Conservation (phyloP, 1,140 invertebrate species). For the Rhopalosiphum maidis region DNA sequence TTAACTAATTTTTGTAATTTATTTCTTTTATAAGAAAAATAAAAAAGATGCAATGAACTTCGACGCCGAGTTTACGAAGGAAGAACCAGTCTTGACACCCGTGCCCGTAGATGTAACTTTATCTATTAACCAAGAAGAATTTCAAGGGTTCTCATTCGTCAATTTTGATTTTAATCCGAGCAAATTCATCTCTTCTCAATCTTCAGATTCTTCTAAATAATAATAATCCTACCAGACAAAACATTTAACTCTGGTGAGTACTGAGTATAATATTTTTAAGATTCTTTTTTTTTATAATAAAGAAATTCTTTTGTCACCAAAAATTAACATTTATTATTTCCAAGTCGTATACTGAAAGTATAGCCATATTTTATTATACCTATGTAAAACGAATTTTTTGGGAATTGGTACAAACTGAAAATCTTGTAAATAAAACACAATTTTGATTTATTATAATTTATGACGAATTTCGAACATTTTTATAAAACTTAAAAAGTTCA, state of each 20-base stretch:
- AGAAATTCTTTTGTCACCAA: not conserved
- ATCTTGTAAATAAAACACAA: not conserved
- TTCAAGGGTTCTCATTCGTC: conserved; percentile 95
- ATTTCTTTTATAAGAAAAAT: conserved; percentile 79
- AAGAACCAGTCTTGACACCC: conserved; percentile 95
- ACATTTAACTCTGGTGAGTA: conserved; percentile 12
- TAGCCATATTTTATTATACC: not conserved
- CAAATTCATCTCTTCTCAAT: conserved; percentile 59
- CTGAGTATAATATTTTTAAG: not conserved
- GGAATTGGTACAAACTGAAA: not conserved
- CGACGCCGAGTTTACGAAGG: conserved; percentile 98
- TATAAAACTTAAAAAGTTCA: not conserved
- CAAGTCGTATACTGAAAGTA: not conserved
- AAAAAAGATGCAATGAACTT: conserved; percentile 98
- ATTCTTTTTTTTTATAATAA: no score
- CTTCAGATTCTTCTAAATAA: conserved; percentile 55
- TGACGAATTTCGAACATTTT: not conserved
- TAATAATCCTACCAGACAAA: not conserved
- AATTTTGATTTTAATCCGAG: conserved; percentile 89
- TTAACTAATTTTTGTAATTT: not conserved
- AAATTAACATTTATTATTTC: not conserved
- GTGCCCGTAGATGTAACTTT: conserved; percentile 87
- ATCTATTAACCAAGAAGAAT: conserved; percentile 97
- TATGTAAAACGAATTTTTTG: not conserved
- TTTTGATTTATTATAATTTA: not conserved